Conservation (phyloP, 2,113 vertebrate genomes). For the Bubo blakistoni region DNA sequence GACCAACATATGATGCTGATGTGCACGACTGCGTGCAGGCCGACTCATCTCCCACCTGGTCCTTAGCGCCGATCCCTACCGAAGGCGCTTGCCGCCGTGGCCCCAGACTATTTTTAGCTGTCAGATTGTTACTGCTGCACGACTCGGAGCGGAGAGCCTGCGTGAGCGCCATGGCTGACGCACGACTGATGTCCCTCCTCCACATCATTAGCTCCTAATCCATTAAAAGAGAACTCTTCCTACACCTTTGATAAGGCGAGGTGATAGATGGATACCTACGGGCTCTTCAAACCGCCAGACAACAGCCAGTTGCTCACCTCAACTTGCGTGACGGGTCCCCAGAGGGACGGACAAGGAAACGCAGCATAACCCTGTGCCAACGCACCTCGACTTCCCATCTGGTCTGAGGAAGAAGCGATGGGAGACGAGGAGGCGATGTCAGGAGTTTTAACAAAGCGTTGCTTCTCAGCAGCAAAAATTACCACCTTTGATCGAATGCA, state of each 20-base stretch:
- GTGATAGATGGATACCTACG: not conserved
- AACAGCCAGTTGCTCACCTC: not conserved
- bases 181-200: not conserved
- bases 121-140: constrained; percentile 64
- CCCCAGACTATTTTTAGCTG: constrained; percentile 71
- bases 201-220: not conserved
- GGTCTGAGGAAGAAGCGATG: fast-evolving
- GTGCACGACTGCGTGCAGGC: not conserved
- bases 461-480: not conserved
- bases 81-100: not conserved
- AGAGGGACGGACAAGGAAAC: not conserved
- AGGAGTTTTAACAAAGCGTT: not conserved
- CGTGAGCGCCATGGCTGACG: not conserved
- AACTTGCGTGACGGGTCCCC: not conserved
- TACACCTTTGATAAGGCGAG: not conserved
- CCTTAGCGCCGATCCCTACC: not conserved
- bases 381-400: fast-evolving
- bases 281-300: not conserved
- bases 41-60: constrained; percentile 54
- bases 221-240: not conserved
- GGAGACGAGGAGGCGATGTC: not conserved
- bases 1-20: not conserved
- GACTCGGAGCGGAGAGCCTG: constrained; percentile 29
- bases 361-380: not conserved
- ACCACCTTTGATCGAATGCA: constrained; percentile 16